Base-by-base conservation (phyloP, 2,113 vertebrate genomes). In the Mixornis gularis region DNA sequence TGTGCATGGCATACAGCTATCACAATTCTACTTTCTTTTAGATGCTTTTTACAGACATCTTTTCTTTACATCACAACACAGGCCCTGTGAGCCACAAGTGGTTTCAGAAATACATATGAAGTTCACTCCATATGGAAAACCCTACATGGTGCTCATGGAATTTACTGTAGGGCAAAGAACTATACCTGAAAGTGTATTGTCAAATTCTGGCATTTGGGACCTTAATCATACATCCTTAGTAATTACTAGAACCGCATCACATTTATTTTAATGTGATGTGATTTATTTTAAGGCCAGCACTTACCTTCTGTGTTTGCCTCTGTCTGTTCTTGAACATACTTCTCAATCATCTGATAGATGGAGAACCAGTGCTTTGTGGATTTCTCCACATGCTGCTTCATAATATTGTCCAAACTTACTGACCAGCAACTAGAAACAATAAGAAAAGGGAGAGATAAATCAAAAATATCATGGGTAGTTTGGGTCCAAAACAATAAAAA, bases 341-440 rank as follows among this genome's bases (percentile, higher is more conserved):
- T 97, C 95, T 99, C 99, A 19, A 99, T 95, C 96, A 99, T 98
- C 95, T 99, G 99, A 97, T 99, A 99, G 91, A 99, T 83, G n/a
- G 99, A 99, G 96, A 99, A 99, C 99, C 99, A 99, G 95, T 98
- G 98, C 86, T 97, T 98, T 63, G 97, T 98, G 22, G 98, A 98
- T 85, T 98, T 99, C 95, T 99, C 98, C 3, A 97, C 93, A 63
- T 99, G 98, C 8, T 96, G 97, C 77, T 98, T 98, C 98, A 98
- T 91, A n/a, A 97, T 97, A 60, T 98, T 99, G 96, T 99, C 99
- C 96, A 99, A 96, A 95, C 99, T 99, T 96, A 97, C 97, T 5
- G 99, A 99, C 99, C 99, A 99, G 92, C 99, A 99, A 72, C 99
- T 99, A 82, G 29, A 81, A 97, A 91, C 6, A 79, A 6, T 40